Conservation (phyloP, 2,888 invertebrate genomes). For the Scaptomyza polygonia region DNA sequence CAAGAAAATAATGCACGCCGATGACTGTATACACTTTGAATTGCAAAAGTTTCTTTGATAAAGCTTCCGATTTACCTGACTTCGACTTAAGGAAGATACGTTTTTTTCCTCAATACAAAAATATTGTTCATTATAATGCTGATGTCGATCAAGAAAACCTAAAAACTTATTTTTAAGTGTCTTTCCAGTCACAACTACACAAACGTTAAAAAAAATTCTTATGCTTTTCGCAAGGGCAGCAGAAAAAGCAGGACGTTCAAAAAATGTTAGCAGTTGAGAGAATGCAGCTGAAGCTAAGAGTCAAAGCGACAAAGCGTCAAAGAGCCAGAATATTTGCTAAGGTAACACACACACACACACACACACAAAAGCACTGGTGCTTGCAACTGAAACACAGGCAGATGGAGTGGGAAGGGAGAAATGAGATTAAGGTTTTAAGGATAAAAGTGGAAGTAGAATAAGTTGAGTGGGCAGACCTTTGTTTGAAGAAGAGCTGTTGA, state of each 20-base stretch:
- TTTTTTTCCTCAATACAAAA: neutral
- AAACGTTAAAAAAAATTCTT: neutral
- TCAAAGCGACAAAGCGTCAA: constrained; percentile 35
- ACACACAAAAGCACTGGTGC: constrained; percentile 7
- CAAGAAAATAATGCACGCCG: neutral
- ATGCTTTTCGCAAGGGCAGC: neutral
- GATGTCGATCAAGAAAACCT: neutral
- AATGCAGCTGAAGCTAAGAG: constrained; percentile 15
- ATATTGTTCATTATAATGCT: no score
- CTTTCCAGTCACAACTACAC: neutral
- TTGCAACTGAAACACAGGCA: constrained; percentile 5
- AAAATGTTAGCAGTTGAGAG: constrained; percentile 18
- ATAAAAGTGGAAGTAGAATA: neutral
- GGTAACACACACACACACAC: constrained; percentile 14
- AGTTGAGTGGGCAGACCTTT: neutral
- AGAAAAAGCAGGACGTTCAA: neutral
- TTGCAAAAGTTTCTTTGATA: neutral
- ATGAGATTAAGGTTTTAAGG: neutral
- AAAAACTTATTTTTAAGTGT: neutral
- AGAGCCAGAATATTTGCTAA: constrained; percentile 33
- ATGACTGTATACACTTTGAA: neutral
- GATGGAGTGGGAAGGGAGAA: neutral
- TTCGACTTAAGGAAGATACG: neutral
- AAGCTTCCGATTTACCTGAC: neutral
- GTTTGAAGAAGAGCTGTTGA: neutral